Evolutionary conservation across 2,113 vertebrate species (phyloP), one percentile per base, ranked within the genome.

Genomic region (Coptodon rendalli): DNA sequence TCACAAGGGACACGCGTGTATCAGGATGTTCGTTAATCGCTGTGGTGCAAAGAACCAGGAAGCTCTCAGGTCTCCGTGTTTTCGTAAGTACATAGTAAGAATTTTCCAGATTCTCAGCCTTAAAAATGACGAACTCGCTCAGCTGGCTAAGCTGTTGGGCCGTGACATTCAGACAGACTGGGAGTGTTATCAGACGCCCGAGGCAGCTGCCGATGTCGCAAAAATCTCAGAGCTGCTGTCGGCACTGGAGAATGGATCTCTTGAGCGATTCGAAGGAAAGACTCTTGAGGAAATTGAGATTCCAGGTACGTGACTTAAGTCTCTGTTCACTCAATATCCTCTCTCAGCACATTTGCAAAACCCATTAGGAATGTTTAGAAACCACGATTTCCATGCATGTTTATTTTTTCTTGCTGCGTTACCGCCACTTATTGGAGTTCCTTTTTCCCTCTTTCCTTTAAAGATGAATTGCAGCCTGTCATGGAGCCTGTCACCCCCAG

Each of bases 101-200:
- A 13, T 94, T 36, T 95, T 91, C 78, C 85, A 89, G 59, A 89
- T 95, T 29, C 89, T 95, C 5, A 84, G 86, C 80, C 36, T 95
- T 7, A 57, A 83, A 7, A 87, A 91, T 1, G 83, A 93, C 0
- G 73, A 92, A 22, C 71, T 94, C 0, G 34, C 80, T 11, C 63
- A 89, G 54, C 29, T 96, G 0, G 82, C 86, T 16, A 63, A 90
- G 52, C 82, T 91, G 29, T 38, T 95, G 76, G 93, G 93, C 3
- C 73, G 86, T 1, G 80, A 92, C 17, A 87, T 95, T 19, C 79
- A 5, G 5, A 87, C 93, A 0, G 84, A 95, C 29, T 34, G 6
- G 3, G 83, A 92, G n/a, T 93, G 82, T 71, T 95, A 95, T 22
- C 89, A 53, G 52, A 89, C 24, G 0, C 89, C 94, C 9, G 90